These are phyloP conservation scores for Achlya flavicornis DNA, from an alignment of 2,888 invertebrate genomes.

Conservation along the genomic window DNA sequence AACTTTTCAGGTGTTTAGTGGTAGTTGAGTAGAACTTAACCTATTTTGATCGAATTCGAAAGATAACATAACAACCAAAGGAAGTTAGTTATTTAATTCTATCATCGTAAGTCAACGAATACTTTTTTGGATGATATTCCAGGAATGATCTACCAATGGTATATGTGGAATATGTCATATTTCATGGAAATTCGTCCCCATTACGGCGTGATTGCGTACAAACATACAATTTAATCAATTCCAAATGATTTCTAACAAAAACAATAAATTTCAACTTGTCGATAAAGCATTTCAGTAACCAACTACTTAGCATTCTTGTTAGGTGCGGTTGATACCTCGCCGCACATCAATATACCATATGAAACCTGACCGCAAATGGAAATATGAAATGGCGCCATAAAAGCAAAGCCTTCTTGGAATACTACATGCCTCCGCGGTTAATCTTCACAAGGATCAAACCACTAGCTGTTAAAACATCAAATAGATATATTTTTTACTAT, in stretches of 20 bases:
- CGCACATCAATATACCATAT: constrained; percentile 52
- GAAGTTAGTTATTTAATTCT: too few species aligned
- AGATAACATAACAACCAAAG: too few species aligned
- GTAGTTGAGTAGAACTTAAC: too few species aligned
- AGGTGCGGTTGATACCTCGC: constrained; percentile 37
- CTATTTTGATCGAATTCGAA: too few species aligned
- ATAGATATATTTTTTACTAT: constrained; percentile 13
- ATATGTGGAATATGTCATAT: too few species aligned
- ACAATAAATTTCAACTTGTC: constrained; percentile 24
- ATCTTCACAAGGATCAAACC: background rate
- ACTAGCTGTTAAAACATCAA: constrained; percentile 18
- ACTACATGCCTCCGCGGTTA: constrained; percentile 25
- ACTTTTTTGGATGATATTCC: too few species aligned
- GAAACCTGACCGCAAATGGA: constrained; percentile 46
- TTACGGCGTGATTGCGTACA: too few species aligned
- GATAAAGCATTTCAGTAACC: constrained; percentile 42
- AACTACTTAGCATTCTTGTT: constrained; percentile 52
- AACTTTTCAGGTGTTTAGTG: too few species aligned
- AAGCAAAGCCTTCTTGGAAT: constrained; percentile 44
- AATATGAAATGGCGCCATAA: constrained; percentile 55
- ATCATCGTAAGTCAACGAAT: too few species aligned
- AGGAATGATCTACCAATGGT: too few species aligned
- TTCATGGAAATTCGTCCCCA: too few species aligned
- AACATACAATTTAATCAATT: too few species aligned
- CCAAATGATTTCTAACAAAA: constrained; percentile 16